Percentiles rank a stretch among this genome's conserved stretches.
These are phyloP conservation scores for Agelas oroides DNA, from an alignment of 37 sponge, comb jelly and placozoan species.

Conservation along the genomic window DNA sequence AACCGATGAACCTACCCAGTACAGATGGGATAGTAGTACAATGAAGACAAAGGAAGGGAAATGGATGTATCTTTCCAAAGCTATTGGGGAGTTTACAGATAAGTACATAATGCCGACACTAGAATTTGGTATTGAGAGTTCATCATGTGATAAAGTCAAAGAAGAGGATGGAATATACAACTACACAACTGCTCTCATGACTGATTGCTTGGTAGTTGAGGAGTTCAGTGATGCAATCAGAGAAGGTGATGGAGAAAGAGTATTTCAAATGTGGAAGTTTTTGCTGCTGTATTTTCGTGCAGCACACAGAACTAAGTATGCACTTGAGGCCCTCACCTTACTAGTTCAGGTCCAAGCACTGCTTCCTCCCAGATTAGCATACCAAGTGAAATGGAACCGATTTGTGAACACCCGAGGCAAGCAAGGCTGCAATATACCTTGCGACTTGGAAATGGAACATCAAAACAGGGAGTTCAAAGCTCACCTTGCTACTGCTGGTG, in stretches of 20 bases:
- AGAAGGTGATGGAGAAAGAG: constrained; percentile 11
- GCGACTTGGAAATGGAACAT: constrained; percentile 13
- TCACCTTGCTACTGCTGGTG: background rate
- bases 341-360: background rate
- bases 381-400: constrained; percentile 3
- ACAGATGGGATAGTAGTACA: background rate
- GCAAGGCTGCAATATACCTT: background rate
- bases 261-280: background rate
- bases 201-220: background rate
- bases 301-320: background rate
- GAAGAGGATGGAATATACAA: background rate
- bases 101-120: background rate
- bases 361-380: too few relatives aligned
- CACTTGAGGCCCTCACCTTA: background rate
- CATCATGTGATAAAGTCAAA: background rate
- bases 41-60: background rate
- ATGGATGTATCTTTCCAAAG: background rate
- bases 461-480: background rate
- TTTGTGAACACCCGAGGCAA: background rate
- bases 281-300: background rate
- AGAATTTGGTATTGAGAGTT: background rate
- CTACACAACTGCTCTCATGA: background rate
- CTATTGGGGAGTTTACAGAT: background rate
- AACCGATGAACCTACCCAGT: background rate
- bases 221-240: constrained; percentile 2